Evolutionary conservation across 2,797 vertebrate genomes (phyloP), one percentile per base, ranked within the genome.

Genomic region (Sylvilagus floridanus): DNA sequence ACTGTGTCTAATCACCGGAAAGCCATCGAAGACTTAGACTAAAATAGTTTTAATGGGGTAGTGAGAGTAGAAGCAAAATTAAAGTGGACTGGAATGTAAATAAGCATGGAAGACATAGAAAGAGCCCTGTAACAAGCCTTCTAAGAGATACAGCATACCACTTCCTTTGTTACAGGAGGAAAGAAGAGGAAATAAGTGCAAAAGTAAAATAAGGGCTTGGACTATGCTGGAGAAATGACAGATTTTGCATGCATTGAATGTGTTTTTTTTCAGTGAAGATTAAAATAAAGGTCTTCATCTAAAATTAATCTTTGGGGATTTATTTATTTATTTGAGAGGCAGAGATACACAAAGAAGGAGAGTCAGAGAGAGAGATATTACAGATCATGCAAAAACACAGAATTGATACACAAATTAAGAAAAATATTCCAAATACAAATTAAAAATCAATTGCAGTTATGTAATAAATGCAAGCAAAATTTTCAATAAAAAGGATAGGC

Each of bases 401-500:
- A 90, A 62, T 82, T 14, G 78, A 79, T 62, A 83, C 62, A 8
- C 6, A 91, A 84, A 71, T 90, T 75, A 71, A 71, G 30, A 16
- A 82, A 90, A 30, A 85, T 47, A 72, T 76, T 85, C 11, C 28
- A 75, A 85, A 73, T 77, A 65, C 68, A 88, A 84, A 69, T 72
- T 1, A 60, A 76, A 85, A 88, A 24, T 81, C 42, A 60, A 28
- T 88, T 54, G 81, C 1, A 71, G 4, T 88, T 90, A 71, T 5
- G 30, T 6, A 91, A 75, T 69, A 88, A 92, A 72, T 90, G 75
- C 90, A 65, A 89, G 52, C 32, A 77, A 77, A 73, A 65, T 65
- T 90, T 63, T 90, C 7, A 63, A n/a, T 72, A 52, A 82, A 81
- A 91, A 52, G 4, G 2, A 52, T 71, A 24, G 10, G 14, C 69